Percentiles rank a stretch among this genome's conserved stretches.
Evolutionary conservation across 2,888 invertebrate species (phyloP).

Genomic region (Deilephila porcellus): DNA sequence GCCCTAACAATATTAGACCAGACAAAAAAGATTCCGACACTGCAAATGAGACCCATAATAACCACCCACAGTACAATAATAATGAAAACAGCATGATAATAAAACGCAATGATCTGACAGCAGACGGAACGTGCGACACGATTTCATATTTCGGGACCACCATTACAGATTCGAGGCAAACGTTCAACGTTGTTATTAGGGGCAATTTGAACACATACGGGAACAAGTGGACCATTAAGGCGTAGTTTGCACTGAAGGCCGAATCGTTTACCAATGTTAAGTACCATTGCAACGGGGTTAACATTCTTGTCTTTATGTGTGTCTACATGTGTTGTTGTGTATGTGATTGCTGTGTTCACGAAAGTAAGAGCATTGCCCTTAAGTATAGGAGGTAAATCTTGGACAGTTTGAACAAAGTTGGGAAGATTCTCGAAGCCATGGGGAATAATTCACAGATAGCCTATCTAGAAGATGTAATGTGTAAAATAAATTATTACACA

Average conservation of each 20-base stretch:
- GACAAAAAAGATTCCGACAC: no score
- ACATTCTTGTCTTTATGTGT: slow-evolving; percentile 3
- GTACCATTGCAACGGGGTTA: slow-evolving; percentile 17
- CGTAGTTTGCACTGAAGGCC: slow-evolving; percentile 20
- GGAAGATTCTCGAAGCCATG: neutral
- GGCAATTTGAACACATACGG: slow-evolving; percentile 18
- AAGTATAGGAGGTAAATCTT: neutral
- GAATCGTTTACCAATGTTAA: slow-evolving; percentile 7
- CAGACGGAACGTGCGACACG: neutral
- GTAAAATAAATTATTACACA: no score
- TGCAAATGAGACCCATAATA: no score
- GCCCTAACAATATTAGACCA: no score
- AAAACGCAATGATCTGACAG: neutral
- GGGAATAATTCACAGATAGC: no score
- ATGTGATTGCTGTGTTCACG: neutral
- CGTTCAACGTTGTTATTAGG: slow-evolving; percentile 8
- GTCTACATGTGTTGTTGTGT: neutral
- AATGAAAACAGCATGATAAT: neutral
- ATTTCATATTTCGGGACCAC: slow-evolving; percentile 14
- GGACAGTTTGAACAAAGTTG: neutral
- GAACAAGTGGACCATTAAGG: slow-evolving; percentile 8
- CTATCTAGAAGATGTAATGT: no score
- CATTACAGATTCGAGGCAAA: slow-evolving; percentile 17
- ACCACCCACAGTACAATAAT: neutral
- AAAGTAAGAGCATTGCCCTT: neutral